phyloP scores from a whole-genome alignment of 1,140 invertebrate genomes.

The Cydia strobilella region DNA sequence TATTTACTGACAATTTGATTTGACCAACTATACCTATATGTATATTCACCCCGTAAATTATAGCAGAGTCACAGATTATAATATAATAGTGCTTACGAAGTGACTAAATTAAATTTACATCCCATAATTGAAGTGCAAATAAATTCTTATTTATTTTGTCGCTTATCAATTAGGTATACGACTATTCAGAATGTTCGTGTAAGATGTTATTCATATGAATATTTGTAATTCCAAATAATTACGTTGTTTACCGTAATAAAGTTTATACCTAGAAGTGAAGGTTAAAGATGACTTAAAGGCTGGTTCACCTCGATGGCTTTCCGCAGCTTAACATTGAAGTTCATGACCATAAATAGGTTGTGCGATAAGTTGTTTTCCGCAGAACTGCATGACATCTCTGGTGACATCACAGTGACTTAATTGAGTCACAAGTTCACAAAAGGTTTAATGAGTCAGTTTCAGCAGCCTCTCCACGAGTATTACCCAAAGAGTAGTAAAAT shows the following conservation, averaged over 20 bases:
- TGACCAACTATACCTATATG: too few species aligned
- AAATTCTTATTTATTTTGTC: too few species aligned
- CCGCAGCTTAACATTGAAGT: slow-evolving; percentile 41
- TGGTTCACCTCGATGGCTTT: slow-evolving; percentile 18
- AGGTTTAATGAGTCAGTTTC: neutral
- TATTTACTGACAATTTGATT: too few species aligned
- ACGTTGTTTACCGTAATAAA: neutral
- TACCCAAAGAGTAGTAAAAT: too few species aligned
- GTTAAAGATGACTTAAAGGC: slow-evolving; percentile 17
- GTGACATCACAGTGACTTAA: slow-evolving; percentile 38
- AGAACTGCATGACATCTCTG: slow-evolving; percentile 35
- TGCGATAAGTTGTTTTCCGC: slow-evolving; percentile 18
- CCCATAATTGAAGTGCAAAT: too few species aligned
- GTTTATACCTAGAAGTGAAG: neutral
- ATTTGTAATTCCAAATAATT: neutral
- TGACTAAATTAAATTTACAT: too few species aligned
- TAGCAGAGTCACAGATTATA: too few species aligned
- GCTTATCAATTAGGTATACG: too few species aligned
- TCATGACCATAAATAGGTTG: slow-evolving; percentile 50
- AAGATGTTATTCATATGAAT: neutral
- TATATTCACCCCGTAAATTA: too few species aligned
- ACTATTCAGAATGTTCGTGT: too few species aligned
- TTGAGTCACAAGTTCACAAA: neutral
- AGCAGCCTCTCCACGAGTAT: neutral
- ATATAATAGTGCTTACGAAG: too few species aligned